A percentile compares a stretch with the other conserved stretches of the same genome.
Conservation (phyloP, 2,113 vertebrate genomes). For the Chlamydotis undulata region DNA sequence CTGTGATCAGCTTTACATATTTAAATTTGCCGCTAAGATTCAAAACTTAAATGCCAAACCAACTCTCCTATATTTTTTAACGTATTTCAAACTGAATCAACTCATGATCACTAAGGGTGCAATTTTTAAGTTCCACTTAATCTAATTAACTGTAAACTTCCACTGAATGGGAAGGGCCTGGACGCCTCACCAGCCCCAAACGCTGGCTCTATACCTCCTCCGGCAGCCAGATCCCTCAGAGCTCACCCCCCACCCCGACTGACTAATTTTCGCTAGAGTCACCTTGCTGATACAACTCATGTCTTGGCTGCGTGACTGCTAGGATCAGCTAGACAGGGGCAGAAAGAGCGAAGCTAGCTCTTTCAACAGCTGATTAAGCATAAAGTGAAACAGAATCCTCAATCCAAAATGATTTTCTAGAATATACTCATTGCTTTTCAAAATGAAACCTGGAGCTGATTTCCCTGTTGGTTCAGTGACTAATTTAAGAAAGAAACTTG, state of each 20-base stretch:
- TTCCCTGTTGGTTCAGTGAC: constrained; percentile 10
- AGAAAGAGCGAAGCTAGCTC: not conserved
- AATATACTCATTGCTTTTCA: constrained; percentile 7
- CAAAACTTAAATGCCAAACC: not conserved
- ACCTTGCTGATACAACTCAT: not conserved
- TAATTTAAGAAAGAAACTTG: not conserved
- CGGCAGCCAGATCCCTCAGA: not conserved
- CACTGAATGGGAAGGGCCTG: not conserved
- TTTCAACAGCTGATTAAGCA: constrained; percentile 5
- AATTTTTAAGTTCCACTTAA: not conserved
- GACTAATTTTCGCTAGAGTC: not conserved
- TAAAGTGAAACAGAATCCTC: not conserved
- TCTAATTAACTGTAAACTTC: not conserved
- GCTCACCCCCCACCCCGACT: fast-evolving
- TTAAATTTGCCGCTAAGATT: not conserved
- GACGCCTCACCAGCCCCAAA: not conserved
- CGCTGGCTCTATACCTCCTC: not conserved
- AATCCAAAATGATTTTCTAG: not conserved
- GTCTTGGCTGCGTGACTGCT: not conserved
- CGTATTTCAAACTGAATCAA: not conserved
- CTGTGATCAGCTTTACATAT: not conserved
- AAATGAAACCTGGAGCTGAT: not conserved
- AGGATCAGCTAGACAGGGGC: not conserved
- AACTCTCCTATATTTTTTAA: not conserved
- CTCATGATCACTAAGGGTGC: not conserved